Conservation (phyloP, 2,888 invertebrate genomes). For the Escarpia spicata region DNA sequence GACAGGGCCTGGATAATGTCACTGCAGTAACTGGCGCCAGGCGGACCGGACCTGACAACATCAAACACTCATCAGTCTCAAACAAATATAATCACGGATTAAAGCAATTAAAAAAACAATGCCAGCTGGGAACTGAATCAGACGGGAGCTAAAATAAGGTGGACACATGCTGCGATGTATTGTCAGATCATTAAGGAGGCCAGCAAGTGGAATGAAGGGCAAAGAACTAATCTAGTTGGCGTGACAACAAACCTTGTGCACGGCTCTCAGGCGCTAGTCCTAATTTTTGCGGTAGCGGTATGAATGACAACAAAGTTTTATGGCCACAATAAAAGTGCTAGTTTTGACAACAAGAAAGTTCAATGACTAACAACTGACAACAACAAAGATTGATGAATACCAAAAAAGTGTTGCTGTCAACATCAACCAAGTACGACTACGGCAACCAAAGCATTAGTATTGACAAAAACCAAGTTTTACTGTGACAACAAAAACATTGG, state of each 20-base stretch:
- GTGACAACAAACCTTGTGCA: too few relatives aligned
- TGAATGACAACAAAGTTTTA: too few relatives aligned
- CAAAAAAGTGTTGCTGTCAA: too few relatives aligned
- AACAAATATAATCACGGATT: neutral
- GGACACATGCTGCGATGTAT: neutral
- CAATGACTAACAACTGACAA: too few relatives aligned
- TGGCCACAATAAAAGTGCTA: too few relatives aligned
- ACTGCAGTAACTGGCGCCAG: neutral
- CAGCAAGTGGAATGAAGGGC: neutral
- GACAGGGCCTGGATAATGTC: neutral
- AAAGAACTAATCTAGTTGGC: neutral
- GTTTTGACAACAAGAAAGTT: too few relatives aligned
- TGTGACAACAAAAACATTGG: too few relatives aligned
- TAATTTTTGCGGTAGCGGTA: too few relatives aligned
- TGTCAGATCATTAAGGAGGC: neutral
- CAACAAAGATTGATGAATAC: too few relatives aligned
- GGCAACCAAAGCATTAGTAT: too few relatives aligned
- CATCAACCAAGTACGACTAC: too few relatives aligned
- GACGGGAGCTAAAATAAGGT: neutral
- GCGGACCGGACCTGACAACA: neutral
- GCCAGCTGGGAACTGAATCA: neutral
- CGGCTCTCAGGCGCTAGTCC: neutral
- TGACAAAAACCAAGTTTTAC: too few relatives aligned
- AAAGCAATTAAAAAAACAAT: neutral
- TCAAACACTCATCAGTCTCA: neutral